These are phyloP conservation scores for Nestor notabilis DNA, from an alignment of 2,113 vertebrate genomes.

Conservation along the genomic window DNA sequence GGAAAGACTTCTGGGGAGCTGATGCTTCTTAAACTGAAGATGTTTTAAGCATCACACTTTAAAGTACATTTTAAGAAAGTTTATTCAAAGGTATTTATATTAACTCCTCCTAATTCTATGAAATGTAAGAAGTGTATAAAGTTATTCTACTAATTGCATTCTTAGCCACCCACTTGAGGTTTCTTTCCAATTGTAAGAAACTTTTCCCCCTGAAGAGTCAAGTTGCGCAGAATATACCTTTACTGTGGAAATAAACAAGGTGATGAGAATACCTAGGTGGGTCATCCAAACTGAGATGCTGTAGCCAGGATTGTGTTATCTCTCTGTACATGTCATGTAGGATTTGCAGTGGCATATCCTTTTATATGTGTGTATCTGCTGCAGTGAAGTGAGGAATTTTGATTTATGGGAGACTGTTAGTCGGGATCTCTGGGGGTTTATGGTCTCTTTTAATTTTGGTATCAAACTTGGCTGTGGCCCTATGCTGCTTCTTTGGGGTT, in stretches of 20 bases:
- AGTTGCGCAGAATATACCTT: not conserved
- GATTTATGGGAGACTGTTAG: not conserved
- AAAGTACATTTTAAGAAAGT: not conserved
- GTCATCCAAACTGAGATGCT: not conserved
- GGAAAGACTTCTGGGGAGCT: not conserved
- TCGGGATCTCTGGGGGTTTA: not conserved
- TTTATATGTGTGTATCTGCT: not conserved
- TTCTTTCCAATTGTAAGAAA: not conserved
- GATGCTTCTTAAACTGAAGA: not conserved
- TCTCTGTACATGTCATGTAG: accelerated
- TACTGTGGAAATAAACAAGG: not conserved
- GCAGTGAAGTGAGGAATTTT: not conserved
- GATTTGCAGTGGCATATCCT: not conserved
- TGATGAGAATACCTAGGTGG: not conserved
- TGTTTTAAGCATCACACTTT: not conserved
- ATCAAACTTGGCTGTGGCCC: not conserved
- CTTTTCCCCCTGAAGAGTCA: not conserved
- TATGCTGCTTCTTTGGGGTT: not conserved
- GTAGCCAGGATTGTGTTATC: not conserved
- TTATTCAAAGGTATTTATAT: not conserved
- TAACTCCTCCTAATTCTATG: not conserved
- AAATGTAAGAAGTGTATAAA: not conserved
- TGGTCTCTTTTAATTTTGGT: not conserved
- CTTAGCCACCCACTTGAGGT: not conserved
- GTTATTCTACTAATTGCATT: not conserved